Evolutionary conservation across 2,113 vertebrate species (phyloP).

Genomic region (Brachypteracias leptosomus): DNA sequence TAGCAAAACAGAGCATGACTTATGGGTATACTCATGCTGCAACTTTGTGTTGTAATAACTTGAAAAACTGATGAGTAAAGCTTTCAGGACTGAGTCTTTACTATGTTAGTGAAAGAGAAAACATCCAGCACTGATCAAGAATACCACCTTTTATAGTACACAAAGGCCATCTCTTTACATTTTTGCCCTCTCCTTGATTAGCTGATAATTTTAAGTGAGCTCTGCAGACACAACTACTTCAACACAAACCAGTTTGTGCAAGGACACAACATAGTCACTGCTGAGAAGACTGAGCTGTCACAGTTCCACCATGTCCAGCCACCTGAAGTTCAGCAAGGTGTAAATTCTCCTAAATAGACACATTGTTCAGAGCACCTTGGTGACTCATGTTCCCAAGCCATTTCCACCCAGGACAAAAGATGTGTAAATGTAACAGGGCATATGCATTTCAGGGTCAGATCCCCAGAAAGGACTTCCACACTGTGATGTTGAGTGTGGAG

Average conservation of each 20-base stretch:
- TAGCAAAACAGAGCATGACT: not conserved
- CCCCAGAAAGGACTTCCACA: not conserved
- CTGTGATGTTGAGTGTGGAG: not conserved
- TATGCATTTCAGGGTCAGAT: not conserved
- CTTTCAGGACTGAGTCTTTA: not conserved
- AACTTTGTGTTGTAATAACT: not conserved
- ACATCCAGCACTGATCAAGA: not conserved
- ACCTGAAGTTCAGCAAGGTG: not conserved
- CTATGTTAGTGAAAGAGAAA: not conserved
- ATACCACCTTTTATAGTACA: not conserved
- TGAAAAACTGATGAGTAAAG: not conserved
- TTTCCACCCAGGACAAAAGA: not conserved
- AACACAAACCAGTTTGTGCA: not conserved
- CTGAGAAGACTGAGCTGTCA: not conserved
- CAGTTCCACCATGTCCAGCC: not conserved
- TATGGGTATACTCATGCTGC: not conserved
- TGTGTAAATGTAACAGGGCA: not conserved
- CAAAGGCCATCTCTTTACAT: not conserved
- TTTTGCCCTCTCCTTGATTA: not conserved
- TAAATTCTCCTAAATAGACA: not conserved
- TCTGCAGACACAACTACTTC: not conserved
- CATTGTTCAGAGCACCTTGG: not conserved
- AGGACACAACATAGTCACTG: not conserved
- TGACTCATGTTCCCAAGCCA: not conserved
- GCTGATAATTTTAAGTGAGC: not conserved